Percentiles rank a stretch among this genome's conserved stretches.
Evolutionary conservation across 2,888 invertebrate genomes (phyloP).

Genomic region (Limnephilus auricula): DNA sequence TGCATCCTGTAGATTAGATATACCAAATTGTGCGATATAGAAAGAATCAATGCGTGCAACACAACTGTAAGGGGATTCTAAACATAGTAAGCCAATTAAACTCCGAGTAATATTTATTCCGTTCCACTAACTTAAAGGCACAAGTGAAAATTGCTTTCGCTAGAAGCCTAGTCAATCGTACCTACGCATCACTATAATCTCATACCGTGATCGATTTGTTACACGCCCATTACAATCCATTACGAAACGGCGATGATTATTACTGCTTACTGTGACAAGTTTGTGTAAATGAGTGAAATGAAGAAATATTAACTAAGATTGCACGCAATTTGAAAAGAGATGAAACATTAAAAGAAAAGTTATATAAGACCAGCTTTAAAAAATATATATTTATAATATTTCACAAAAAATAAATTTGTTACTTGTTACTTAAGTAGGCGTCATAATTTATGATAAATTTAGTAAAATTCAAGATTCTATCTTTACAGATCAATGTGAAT

Average conservation of each 20-base stretch:
- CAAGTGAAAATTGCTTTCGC: slow-evolving; percentile 64
- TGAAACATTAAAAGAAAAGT: no score
- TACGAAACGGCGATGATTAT: neutral
- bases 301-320: no score
- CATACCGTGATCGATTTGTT: neutral
- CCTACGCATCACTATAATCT: neutral
- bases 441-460: no score
- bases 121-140: slow-evolving; percentile 64
- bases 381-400: no score
- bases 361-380: no score
- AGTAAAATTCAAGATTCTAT: neutral
- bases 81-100: neutral
- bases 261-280: neutral
- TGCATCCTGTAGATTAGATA: no score
- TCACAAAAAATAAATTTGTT: no score
- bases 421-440: no score
- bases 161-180: slow-evolving; percentile 41
- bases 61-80: neutral
- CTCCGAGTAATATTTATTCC: slow-evolving; percentile 56
- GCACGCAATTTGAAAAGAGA: no score
- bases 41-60: neutral
- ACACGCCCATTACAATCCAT: neutral
- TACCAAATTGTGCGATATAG: neutral
- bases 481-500: no score
- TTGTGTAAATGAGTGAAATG: neutral